Evolutionary conservation across 2,888 invertebrate genomes (phyloP).

Genomic region (Erebia palarica): DNA sequence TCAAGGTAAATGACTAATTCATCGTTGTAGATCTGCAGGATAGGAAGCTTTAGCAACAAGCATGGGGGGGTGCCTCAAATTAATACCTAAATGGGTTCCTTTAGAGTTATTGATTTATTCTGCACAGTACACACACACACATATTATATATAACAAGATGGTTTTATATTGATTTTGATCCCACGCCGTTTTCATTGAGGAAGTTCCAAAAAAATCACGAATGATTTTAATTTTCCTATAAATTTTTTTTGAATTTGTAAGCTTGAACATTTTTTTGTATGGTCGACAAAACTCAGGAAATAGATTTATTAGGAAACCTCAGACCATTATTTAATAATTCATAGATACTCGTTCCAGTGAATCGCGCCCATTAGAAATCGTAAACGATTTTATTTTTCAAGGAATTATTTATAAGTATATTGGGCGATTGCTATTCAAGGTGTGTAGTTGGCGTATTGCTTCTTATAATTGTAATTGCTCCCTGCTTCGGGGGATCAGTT

Average conservation of each 20-base stretch:
- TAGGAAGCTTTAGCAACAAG: neutral
- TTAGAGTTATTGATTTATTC: neutral
- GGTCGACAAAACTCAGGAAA: slow-evolving; percentile 7
- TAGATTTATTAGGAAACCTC: slow-evolving; percentile 25
- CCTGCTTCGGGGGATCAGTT: neutral
- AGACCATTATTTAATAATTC: slow-evolving; percentile 37
- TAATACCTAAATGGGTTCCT: neutral
- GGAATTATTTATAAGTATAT: slow-evolving; percentile 32
- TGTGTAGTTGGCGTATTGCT: slow-evolving; percentile 34
- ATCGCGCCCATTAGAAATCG: slow-evolving; percentile 57
- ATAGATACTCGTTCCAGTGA: slow-evolving; percentile 30
- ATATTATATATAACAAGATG: too few species aligned
- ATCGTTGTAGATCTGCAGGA: neutral
- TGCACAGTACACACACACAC: too few species aligned
- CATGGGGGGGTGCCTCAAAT: neutral
- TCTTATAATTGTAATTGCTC: slow-evolving; percentile 31
- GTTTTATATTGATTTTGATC: too few species aligned
- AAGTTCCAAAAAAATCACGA: too few species aligned
- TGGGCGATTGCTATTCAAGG: slow-evolving; percentile 37
- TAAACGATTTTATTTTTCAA: slow-evolving; percentile 47
- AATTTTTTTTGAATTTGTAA: neutral
- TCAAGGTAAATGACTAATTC: neutral
- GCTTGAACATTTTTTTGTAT: neutral
- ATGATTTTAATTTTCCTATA: neutral
- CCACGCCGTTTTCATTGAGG: neutral